A percentile compares a stretch with the other conserved stretches of the same genome.
phyloP scores from a whole-genome alignment of 2,797 vertebrate genomes.

The Oreochromis grahami region DNA sequence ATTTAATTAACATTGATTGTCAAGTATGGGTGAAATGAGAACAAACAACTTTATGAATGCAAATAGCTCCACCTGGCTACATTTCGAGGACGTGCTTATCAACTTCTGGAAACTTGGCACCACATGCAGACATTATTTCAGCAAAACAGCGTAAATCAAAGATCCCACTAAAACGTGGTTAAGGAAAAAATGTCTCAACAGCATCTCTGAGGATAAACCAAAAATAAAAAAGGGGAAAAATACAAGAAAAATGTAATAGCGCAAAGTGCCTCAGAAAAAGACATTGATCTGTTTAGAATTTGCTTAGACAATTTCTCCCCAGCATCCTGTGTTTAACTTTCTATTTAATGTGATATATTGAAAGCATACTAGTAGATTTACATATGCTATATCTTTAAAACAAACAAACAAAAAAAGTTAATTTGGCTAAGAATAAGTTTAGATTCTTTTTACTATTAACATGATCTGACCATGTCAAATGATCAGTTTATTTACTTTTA shows the following conservation, averaged over 20 bases:
- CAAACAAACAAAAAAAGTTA: neutral
- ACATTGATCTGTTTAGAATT: neutral
- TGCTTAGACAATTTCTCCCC: neutral
- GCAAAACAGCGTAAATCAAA: neutral
- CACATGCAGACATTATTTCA: neutral
- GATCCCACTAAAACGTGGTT: neutral
- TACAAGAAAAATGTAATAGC: neutral
- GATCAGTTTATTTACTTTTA: neutral
- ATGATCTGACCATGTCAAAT: neutral
- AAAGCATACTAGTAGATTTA: neutral
- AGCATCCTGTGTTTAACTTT: neutral
- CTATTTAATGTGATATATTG: neutral
- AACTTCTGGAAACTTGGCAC: slow-evolving; percentile 23
- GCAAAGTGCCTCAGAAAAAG: neutral
- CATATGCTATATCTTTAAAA: neutral
- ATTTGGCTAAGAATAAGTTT: neutral
- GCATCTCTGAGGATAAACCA: neutral
- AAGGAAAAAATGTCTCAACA: neutral
- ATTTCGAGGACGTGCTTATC: neutral
- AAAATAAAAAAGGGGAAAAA: neutral
- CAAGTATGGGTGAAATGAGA: neutral
- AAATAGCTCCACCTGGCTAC: slow-evolving; percentile 19
- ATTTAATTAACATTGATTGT: neutral
- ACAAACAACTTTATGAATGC: neutral
- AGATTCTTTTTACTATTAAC: neutral